These are phyloP conservation scores for Sphaerophoria taeniata DNA, from an alignment of 2,888 invertebrate species.

Conservation along the genomic window DNA sequence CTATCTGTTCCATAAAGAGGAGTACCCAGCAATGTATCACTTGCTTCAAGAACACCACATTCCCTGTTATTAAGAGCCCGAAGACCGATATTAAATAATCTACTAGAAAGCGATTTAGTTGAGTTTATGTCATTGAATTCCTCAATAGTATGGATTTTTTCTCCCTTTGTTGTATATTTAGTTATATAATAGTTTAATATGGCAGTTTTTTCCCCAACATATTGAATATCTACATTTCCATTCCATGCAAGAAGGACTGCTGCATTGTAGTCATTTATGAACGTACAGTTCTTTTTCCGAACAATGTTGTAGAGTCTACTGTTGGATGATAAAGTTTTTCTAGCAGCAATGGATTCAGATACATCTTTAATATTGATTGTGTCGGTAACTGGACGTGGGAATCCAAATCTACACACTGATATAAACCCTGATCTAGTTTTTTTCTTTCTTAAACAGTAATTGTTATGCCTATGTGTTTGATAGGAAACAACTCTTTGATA, in stretches of 20 bases:
- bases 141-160: neutral
- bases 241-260: neutral
- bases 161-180: neutral
- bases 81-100: slow-evolving; percentile 6
- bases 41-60: slow-evolving; percentile 7
- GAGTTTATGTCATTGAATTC: slow-evolving; percentile 4
- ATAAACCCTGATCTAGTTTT: neutral
- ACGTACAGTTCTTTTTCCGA: slow-evolving; percentile 7
- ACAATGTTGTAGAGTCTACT: neutral
- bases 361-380: neutral
- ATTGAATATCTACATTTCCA: slow-evolving; percentile 4
- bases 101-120: neutral
- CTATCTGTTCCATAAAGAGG: slow-evolving; percentile 1
- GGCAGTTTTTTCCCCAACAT: neutral
- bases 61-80: slow-evolving; percentile 9
- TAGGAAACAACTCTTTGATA: neutral
- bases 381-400: neutral
- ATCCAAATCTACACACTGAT: slow-evolving; percentile 9
- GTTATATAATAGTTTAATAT: slow-evolving; percentile 5
- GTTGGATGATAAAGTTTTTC: neutral
- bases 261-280: neutral
- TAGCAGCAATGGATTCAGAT: neutral
- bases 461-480: neutral
- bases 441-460: slow-evolving; percentile 7
- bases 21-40: neutral